Conservation (phyloP, 2,113 vertebrate genomes). For the Cynopterus brachyotis region DNA sequence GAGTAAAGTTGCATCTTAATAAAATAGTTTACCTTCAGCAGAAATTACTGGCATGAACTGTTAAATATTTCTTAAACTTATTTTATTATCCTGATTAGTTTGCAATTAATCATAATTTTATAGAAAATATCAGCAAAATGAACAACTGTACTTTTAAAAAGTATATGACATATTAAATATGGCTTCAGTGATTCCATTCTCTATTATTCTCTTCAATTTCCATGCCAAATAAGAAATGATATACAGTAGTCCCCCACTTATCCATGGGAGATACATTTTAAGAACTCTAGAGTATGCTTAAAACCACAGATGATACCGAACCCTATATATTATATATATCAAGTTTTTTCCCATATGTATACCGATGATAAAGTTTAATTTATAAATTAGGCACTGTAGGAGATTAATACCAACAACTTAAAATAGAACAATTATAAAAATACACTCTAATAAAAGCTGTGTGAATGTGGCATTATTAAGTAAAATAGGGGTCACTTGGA, state of each 20-base stretch:
- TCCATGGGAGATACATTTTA: neutral
- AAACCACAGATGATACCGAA: neutral
- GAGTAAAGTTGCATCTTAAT: neutral
- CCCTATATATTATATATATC: neutral
- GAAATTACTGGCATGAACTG: neutral
- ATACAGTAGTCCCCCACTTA: neutral
- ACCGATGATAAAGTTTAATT: neutral
- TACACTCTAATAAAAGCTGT: too few species aligned
- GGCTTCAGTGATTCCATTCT: neutral
- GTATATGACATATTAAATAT: neutral
- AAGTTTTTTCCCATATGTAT: neutral
- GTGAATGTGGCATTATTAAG: neutral
- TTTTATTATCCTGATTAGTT: neutral
- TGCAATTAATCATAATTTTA: constrained; percentile 6
- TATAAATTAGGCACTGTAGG: neutral
- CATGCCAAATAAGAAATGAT: neutral
- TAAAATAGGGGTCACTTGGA: neutral
- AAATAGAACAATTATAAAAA: too few species aligned
- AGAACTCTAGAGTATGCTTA: too few species aligned
- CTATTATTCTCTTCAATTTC: neutral
- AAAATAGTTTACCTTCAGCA: neutral
- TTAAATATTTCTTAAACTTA: neutral
- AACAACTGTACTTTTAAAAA: neutral
- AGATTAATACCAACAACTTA: neutral
- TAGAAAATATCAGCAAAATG: neutral